Evolutionary conservation across 1,140 invertebrate genomes (phyloP), one percentile per base, ranked within the genome.

Genomic region (Phenacoccus solenopsis): DNA sequence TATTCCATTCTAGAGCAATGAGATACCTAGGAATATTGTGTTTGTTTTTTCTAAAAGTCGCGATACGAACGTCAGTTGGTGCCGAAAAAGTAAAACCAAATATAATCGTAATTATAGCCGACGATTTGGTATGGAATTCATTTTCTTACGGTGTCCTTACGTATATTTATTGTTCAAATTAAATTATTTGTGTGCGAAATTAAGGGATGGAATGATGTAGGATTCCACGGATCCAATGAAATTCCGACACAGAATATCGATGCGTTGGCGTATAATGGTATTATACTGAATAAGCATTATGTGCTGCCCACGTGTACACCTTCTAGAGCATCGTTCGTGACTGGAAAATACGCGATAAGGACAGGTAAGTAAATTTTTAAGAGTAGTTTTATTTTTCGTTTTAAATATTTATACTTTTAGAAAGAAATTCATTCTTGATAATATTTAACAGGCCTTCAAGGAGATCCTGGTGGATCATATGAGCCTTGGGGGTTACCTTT

Each of bases 171-270:
- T 13, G 30, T 32, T 13, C n/a, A n/a, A n/a, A n/a, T n/a, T n/a
- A 32, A 7, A 32, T 32, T 5, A 7, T 7, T 32, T 32, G 28
- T 81, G n/a, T n/a, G n/a, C n/a, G n/a, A n/a, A n/a, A n/a, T n/a
- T 49, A 82, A 88, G 86, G 87, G 87, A 0, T 88, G 85, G 83
- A 87, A 88, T 76, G 87, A 89, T 76, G 84, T 89, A 1, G 83
- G 87, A 73, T 89, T 88, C 75, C 87, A 89, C 74, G 88, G 88
- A 1, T 83, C 84, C 0, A 76, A 84, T 69, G 81, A 89, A 76
- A 84, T 88, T 73, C 84, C 83, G n/a, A 88, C 86, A 1, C 86
- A 85, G 12, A 87, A 88, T 73, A 84, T 88, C 30, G 86, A 88
- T 74, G 81, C 83, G 2, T 75, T 88, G 22, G 86, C 85, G 0